Evolutionary conservation across 37 sponge, comb jelly and placozoan species (phyloP), one percentile per base, ranked within the genome.

Genomic region (Hormiphora californensis): DNA sequence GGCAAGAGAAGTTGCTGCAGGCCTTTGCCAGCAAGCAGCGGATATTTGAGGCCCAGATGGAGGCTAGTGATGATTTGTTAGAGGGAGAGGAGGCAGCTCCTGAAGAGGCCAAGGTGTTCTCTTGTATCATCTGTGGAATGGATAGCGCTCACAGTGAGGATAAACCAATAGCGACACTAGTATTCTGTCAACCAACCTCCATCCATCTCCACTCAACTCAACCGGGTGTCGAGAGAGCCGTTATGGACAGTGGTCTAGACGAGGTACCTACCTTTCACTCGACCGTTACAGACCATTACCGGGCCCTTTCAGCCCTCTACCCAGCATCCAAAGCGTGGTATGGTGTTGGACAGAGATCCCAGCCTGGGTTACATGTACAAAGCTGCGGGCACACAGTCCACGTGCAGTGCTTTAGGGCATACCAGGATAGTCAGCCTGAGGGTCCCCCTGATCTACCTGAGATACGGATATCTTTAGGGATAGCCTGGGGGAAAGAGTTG

Each of bases 1-100:
- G 67, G 5, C 67, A 65, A 19, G 67, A 35, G 3, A 65, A 65
- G 67, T 39, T 65, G 36, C 36, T 65, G 17, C 33, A 65, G 17
- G 38, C 31, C 38, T 65, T 65, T 32, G 67, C 67, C 36, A 65
- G 67, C 36, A 65, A 65, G 17, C 67, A 65, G 67, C 32, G 67
- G 7, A 65, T 65, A 65, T 65, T 65, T 17, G 67, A 65, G 17
- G 67, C 67, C 36, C 67, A 65, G 36, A 65, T 65, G 67, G 67
- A 65, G 28, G 33, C 67, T 28, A 39, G 28, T 8, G 28, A 27
- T 65, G 3, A 19, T 5, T 57, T 57, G 9, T 57, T 57, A 5
- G 30, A 65, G 67, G 36, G 28, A 65, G 67, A 27, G 34, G 67
- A 27, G 37, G 8, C 67, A 46, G 51, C 12, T 46, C 11, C 51